These are phyloP conservation scores for Sylvilagus bachmani DNA, from an alignment of 2,113 vertebrate species.

Conservation along the genomic window DNA sequence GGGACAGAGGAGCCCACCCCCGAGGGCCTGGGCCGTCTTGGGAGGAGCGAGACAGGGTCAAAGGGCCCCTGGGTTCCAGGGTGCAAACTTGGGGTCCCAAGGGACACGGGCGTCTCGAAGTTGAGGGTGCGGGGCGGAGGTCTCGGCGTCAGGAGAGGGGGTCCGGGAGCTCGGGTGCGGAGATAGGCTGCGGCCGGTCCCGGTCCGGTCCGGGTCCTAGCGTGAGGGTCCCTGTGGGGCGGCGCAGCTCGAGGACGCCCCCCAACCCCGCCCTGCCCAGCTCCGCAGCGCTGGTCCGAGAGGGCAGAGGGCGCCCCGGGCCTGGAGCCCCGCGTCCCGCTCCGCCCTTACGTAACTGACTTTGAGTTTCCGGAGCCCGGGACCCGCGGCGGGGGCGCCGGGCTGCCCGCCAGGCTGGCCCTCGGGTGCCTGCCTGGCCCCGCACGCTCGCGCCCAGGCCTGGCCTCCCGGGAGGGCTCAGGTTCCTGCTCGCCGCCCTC, in stretches of 20 bases:
- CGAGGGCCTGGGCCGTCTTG: not conserved
- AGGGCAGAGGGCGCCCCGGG: not conserved
- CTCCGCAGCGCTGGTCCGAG: not conserved
- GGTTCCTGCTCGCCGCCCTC: not conserved
- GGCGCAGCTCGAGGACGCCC: not conserved
- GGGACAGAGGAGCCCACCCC: not conserved
- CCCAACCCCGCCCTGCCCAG: constrained; percentile 42
- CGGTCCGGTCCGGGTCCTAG: not conserved
- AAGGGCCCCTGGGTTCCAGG: not conserved
- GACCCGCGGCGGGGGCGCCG: constrained; percentile 41
- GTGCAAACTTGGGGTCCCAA: not conserved
- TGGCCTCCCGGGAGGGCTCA: not conserved
- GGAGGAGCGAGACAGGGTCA: not conserved
- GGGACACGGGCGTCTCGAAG: constrained; percentile 35
- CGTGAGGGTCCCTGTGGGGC: not conserved
- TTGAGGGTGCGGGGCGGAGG: constrained; percentile 19
- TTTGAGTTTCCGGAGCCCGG: constrained; percentile 69
- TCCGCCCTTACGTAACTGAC: constrained; percentile 80
- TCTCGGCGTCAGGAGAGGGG: not conserved
- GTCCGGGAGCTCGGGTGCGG: not conserved
- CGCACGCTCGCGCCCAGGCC: not conserved
- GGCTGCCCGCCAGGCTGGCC: constrained; percentile 20
- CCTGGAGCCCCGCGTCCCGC: constrained; percentile 35
- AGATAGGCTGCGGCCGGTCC: constrained; percentile 22
- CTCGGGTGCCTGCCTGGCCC: not conserved